Percentiles rank a stretch among this genome's conserved stretches.
Conservation (phyloP, 2,113 vertebrate genomes). For the Cephalopholis sonnerati region DNA sequence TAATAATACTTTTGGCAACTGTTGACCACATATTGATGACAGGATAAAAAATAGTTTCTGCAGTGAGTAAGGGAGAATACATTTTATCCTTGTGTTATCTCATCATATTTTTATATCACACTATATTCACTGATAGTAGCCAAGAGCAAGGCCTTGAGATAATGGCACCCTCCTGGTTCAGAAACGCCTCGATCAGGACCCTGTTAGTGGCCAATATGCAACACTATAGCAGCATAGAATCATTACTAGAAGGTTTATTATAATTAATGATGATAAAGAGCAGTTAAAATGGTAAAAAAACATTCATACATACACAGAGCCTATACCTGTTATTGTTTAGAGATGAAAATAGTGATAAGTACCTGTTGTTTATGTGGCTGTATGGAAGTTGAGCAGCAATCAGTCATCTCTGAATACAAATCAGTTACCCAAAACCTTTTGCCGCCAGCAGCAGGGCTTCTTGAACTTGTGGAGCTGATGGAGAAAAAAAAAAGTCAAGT, state of each 20-base stretch:
- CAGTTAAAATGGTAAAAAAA: not conserved
- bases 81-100: constrained; percentile 4
- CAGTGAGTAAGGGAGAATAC: not conserved
- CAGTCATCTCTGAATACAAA: constrained; percentile 48
- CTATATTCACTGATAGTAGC: constrained; percentile 10
- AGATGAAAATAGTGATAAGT: constrained; percentile 16
- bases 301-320: not conserved
- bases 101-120: constrained; percentile 29
- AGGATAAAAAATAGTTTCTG: constrained; percentile 4
- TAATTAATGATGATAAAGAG: not conserved
- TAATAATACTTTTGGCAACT: constrained; percentile 52
- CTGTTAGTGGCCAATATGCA: not conserved
- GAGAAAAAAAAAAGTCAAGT: constrained; percentile 1
- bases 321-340: not conserved
- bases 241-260: not conserved
- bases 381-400: not conserved
- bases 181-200: not conserved
- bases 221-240: not conserved
- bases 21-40: constrained; percentile 23
- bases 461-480: not conserved
- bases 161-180: not conserved
- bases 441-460: not conserved
- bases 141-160: not conserved
- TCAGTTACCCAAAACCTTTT: constrained; percentile 17
- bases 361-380: not conserved